These are phyloP conservation scores for Cydia strobilella DNA, from an alignment of 1,140 invertebrate genomes.

Conservation along the genomic window DNA sequence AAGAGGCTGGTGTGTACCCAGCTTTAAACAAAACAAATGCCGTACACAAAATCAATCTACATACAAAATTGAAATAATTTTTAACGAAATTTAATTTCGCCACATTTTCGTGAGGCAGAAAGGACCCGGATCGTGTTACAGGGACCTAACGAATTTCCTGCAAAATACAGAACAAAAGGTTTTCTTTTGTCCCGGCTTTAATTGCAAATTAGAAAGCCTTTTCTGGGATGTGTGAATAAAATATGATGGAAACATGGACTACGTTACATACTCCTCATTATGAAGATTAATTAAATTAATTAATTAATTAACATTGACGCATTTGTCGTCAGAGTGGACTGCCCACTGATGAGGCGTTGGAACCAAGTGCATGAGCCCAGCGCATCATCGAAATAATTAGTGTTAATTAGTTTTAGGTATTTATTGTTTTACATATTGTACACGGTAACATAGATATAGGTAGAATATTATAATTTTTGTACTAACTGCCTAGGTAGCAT, in stretches of 20 bases:
- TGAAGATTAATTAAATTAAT: too few relatives aligned
- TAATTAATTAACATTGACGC: too few relatives aligned
- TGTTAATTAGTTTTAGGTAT: too few relatives aligned
- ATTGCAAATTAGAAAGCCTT: conserved; percentile 21
- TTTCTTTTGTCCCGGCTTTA: conserved; percentile 24
- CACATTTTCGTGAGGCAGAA: background rate
- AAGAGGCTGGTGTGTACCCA: background rate
- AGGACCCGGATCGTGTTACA: background rate
- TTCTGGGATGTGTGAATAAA: background rate
- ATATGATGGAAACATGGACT: background rate
- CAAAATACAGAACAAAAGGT: conserved; percentile 8
- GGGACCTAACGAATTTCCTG: background rate
- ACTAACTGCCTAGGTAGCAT: too few relatives aligned
- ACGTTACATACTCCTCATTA: background rate
- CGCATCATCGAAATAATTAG: too few relatives aligned
- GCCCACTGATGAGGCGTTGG: too few relatives aligned
- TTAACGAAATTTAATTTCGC: background rate
- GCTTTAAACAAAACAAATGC: background rate
- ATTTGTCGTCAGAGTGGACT: too few relatives aligned
- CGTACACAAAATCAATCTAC: background rate
- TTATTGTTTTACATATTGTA: too few relatives aligned
- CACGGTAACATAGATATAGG: too few relatives aligned
- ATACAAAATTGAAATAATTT: conserved; percentile 6
- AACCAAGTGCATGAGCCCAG: too few relatives aligned
- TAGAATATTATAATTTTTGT: too few relatives aligned